Evolutionary conservation across 1,140 invertebrate genomes (phyloP).

Genomic region (Geopemphigus sp.): DNA sequence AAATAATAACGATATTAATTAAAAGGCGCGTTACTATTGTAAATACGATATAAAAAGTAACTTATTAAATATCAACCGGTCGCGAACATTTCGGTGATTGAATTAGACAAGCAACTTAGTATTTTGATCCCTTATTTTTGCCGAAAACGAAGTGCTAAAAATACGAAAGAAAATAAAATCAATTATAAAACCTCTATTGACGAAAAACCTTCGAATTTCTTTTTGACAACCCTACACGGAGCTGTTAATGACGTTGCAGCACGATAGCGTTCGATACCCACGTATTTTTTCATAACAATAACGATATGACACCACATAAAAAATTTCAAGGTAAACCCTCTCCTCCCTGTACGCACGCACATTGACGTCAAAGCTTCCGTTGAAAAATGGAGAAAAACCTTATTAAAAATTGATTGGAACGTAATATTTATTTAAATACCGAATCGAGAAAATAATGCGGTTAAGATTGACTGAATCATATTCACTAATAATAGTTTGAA

Average conservation of each 20-base stretch:
- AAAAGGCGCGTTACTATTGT: no score
- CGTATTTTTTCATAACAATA: neutral
- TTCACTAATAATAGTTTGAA: no score
- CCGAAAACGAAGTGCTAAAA: neutral
- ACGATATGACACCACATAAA: neutral
- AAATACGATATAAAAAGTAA: no score
- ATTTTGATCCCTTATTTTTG: neutral
- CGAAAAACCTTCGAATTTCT: constrained; percentile 10
- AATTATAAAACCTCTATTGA: neutral
- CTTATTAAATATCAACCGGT: no score
- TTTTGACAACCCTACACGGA: neutral
- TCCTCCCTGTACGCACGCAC: no score
- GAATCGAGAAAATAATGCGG: no score
- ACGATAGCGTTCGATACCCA: neutral
- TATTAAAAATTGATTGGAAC: neutral
- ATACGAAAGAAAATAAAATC: neutral
- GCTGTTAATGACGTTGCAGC: neutral
- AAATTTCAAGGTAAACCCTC: neutral
- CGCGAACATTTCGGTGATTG: no score
- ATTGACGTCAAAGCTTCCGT: neutral
- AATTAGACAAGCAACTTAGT: neutral
- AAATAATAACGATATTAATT: no score
- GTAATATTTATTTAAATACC: neutral
- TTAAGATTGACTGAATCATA: no score
- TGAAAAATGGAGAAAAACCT: neutral